Conservation (phyloP, 2,797 vertebrate genomes). For the Odontamblyopus lacepedii region DNA sequence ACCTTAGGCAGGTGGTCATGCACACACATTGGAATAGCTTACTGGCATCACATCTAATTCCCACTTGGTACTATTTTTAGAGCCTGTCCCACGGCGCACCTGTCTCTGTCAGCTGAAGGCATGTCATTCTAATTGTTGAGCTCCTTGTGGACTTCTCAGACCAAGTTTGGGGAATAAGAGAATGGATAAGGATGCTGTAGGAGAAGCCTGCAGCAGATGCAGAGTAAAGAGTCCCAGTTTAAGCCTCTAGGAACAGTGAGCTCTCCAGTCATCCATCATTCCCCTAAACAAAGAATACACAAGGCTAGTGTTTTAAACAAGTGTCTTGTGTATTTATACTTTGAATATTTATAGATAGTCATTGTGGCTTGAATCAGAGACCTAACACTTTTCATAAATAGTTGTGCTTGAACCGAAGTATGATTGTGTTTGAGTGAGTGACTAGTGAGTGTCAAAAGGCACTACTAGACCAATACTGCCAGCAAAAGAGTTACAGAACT, state of each 20-base stretch:
- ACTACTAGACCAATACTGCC: not conserved
- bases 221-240: slow-evolving; percentile 7
- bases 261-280: not conserved
- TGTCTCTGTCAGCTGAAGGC: slow-evolving; percentile 63
- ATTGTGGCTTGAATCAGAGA: slow-evolving; percentile 11
- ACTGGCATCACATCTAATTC: slow-evolving; percentile 39
- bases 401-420: not conserved
- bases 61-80: slow-evolving; percentile 64
- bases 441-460: not conserved
- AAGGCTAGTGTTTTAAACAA: slow-evolving; percentile 12
- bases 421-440: not conserved
- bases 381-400: too few species aligned
- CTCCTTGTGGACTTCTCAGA: slow-evolving; percentile 57
- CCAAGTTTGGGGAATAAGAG: slow-evolving; percentile 38
- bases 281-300: slow-evolving; percentile 1
- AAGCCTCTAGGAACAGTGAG: slow-evolving; percentile 7
- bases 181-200: slow-evolving; percentile 54
- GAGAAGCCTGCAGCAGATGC: slow-evolving; percentile 26
- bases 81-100: slow-evolving; percentile 55
- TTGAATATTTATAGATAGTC: slow-evolving; percentile 44
- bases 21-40: slow-evolving; percentile 30
- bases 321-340: not conserved
- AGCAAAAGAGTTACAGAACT: not conserved
- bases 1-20: slow-evolving; percentile 32
- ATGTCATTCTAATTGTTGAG: slow-evolving; percentile 63